These are phyloP conservation scores for Aphidoletes aphidimyza DNA, from an alignment of 2,888 invertebrate species.

Conservation along the genomic window DNA sequence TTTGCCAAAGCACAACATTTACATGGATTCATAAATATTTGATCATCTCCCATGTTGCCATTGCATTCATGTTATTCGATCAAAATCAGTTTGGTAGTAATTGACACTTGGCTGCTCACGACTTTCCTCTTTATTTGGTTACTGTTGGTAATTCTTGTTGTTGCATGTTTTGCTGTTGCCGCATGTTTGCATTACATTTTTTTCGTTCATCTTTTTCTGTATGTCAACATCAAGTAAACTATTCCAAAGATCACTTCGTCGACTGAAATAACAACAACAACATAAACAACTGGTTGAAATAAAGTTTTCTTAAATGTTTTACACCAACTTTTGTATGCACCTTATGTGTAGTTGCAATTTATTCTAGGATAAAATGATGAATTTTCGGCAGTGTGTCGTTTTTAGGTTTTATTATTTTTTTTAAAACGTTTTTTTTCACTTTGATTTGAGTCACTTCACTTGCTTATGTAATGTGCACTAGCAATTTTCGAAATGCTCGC, in stretches of 20 bases:
- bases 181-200: slow-evolving; percentile 16
- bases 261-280: no score
- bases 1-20: background rate
- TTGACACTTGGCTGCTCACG: slow-evolving; percentile 15
- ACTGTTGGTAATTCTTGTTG: no score
- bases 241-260: no score
- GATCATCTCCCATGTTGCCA: background rate
- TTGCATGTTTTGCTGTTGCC: background rate
- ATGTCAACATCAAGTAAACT: no score
- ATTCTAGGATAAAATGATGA: no score
- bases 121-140: background rate
- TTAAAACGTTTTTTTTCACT: background rate
- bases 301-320: background rate
- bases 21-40: background rate
- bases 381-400: no score
- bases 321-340: background rate
- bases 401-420: background rate
- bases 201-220: background rate
- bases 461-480: slow-evolving; percentile 21
- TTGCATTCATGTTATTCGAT: background rate
- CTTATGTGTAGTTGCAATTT: background rate
- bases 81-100: background rate
- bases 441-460: background rate
- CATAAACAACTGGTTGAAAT: no score
- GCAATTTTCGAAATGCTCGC: background rate